Conservation (phyloP, 2,113 vertebrate genomes). For the Fregetta grallaria region DNA sequence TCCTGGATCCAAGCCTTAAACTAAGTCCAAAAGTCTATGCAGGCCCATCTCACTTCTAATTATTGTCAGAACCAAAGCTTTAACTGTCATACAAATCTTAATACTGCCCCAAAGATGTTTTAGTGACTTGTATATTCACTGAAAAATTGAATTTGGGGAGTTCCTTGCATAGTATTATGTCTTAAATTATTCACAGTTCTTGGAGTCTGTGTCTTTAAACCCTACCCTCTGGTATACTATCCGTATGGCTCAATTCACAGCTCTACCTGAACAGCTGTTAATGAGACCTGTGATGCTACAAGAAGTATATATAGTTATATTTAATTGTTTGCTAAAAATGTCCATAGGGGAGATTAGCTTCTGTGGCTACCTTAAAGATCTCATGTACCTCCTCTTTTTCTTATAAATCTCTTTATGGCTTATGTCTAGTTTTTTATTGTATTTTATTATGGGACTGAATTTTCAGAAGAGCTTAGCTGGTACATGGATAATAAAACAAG, state of each 20-base stretch:
- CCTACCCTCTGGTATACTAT: neutral
- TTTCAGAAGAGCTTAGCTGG: neutral
- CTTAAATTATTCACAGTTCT: neutral
- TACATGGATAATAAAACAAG: neutral
- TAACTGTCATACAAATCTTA: neutral
- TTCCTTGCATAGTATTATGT: neutral
- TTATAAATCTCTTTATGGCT: neutral
- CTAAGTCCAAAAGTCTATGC: neutral
- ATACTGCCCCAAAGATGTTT: neutral
- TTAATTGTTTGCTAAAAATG: neutral
- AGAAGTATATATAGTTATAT: neutral
- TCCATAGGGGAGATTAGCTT: neutral
- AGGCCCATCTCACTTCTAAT: neutral
- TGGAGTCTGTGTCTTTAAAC: neutral
- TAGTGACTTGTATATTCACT: neutral
- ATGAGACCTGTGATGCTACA: neutral
- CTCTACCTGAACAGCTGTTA: conserved; percentile 7
- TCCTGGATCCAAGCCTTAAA: neutral
- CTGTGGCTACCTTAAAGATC: neutral
- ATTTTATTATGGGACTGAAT: neutral
- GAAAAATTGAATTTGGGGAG: neutral
- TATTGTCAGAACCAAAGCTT: neutral
- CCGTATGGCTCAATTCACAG: neutral
- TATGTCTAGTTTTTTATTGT: neutral
- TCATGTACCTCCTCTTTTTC: neutral